Percentiles rank a stretch among this genome's conserved stretches.
Evolutionary conservation across 2,888 invertebrate genomes (phyloP).

Genomic region (Himalopsyche japonica): DNA sequence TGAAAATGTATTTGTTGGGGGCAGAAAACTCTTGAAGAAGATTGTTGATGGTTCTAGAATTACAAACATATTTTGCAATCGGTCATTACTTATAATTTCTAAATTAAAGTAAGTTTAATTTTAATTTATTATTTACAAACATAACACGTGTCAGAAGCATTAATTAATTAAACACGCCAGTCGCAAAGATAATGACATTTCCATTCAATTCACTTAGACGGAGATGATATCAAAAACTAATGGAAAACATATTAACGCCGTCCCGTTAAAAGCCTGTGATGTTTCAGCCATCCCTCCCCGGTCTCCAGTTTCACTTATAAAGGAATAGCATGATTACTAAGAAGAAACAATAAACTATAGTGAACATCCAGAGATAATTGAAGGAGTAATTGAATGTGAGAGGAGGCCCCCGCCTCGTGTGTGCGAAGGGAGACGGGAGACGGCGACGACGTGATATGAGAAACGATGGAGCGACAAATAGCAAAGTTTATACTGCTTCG

Average conservation of each 20-base stretch:
- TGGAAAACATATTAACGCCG: slow-evolving; percentile 32
- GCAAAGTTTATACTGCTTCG: not conserved
- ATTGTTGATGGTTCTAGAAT: too few relatives aligned
- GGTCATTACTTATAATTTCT: not conserved
- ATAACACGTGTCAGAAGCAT: not conserved
- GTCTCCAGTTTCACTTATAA: slow-evolving; percentile 35
- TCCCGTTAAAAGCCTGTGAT: slow-evolving; percentile 29
- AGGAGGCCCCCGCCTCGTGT: not conserved
- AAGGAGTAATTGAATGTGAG: slow-evolving; percentile 40
- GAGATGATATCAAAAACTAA: slow-evolving; percentile 37
- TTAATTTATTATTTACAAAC: not conserved
- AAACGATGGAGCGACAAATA: not conserved
- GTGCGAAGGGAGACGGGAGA: not conserved
- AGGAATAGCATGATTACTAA: slow-evolving; percentile 39
- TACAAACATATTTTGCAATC: not conserved
- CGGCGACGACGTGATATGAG: not conserved
- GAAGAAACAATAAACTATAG: slow-evolving; percentile 41
- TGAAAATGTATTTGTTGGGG: too few relatives aligned
- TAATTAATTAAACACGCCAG: not conserved
- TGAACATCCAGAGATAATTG: slow-evolving; percentile 40
- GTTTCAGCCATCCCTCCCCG: not conserved
- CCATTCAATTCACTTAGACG: not conserved
- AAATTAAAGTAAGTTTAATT: not conserved
- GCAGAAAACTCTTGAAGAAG: too few relatives aligned
- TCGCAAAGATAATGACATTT: not conserved